phyloP scores from a whole-genome alignment of 2,113 vertebrate species.

The Otus sunia region DNA sequence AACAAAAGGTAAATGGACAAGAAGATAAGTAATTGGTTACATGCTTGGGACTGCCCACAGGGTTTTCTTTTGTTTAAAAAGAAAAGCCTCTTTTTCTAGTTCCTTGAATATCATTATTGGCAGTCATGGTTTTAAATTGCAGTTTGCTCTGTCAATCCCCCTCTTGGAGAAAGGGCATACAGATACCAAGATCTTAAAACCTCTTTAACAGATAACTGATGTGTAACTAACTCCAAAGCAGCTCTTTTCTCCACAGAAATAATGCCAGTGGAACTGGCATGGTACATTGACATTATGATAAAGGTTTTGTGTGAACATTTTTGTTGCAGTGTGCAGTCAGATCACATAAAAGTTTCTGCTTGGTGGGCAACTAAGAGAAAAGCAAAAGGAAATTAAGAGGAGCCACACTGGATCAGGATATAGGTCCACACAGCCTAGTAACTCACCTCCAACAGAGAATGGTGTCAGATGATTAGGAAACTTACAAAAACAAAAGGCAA shows the following conservation, averaged over 20 bases:
- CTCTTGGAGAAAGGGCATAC: neutral
- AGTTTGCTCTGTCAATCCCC: neutral
- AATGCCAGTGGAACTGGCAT: neutral
- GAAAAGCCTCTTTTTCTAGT: neutral
- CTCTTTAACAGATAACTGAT: neutral
- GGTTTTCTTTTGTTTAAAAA: slow-evolving; percentile 58
- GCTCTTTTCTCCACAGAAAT: neutral
- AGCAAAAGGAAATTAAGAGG: neutral
- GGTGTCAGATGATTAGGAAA: neutral
- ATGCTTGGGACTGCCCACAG: slow-evolving; percentile 36
- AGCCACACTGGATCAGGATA: neutral
- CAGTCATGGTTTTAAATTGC: slow-evolving; percentile 13
- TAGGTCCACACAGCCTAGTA: neutral
- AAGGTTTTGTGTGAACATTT: neutral
- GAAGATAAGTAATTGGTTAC: slow-evolving; percentile 48
- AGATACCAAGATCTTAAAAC: neutral
- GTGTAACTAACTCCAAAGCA: neutral
- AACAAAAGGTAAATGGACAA: slow-evolving; percentile 54
- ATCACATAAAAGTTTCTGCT: neutral
- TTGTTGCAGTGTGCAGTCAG: neutral
- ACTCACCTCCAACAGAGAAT: neutral
- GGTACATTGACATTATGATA: neutral
- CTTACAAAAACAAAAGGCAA: neutral
- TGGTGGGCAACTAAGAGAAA: neutral
- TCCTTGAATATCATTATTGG: slow-evolving; percentile 44